Conservation (phyloP, 2,113 vertebrate species). For the Elachura formosa region DNA sequence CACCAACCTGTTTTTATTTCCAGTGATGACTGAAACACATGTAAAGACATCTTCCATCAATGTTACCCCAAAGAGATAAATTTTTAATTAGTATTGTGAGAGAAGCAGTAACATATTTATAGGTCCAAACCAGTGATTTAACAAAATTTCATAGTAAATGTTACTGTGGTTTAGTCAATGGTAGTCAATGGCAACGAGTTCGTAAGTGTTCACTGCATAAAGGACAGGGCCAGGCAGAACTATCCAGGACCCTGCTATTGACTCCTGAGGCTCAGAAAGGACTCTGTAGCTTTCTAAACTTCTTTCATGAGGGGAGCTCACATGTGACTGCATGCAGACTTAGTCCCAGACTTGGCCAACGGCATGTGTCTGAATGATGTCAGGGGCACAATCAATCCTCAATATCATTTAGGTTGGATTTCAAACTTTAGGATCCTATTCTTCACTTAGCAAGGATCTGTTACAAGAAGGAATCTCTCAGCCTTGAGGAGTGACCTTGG, state of each 20-base stretch:
- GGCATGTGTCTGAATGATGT: background rate
- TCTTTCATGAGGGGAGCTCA: background rate
- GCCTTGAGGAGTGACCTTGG: background rate
- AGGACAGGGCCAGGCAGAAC: background rate
- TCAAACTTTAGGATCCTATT: background rate
- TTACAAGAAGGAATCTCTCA: background rate
- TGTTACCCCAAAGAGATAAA: background rate
- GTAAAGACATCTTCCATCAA: background rate
- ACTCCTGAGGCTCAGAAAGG: background rate
- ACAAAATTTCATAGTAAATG: background rate
- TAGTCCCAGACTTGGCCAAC: background rate
- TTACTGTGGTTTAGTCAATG: background rate
- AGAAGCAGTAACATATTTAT: background rate
- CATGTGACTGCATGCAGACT: background rate
- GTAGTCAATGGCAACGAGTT: background rate
- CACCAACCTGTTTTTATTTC: background rate
- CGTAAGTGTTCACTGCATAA: background rate
- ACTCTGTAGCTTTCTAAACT: background rate
- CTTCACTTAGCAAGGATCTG: background rate
- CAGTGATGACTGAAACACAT: background rate
- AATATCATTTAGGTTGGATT: background rate
- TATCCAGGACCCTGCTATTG: background rate
- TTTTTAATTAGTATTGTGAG: background rate
- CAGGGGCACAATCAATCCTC: background rate
- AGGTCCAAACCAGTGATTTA: background rate